phyloP scores from a whole-genome alignment of 2,888 invertebrate genomes.

The Sycophila texana region DNA sequence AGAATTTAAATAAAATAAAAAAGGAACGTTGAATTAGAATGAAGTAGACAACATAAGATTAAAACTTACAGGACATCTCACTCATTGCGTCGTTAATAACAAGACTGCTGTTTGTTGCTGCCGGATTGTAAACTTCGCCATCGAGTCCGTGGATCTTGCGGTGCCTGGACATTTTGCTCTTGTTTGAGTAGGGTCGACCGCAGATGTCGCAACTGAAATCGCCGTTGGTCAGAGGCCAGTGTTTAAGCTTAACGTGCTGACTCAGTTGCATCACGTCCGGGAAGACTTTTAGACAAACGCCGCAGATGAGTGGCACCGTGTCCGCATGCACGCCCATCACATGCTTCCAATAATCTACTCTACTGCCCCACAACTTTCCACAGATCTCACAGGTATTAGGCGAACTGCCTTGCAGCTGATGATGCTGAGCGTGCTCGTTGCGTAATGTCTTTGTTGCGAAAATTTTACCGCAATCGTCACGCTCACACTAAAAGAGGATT shows the following conservation, averaged over 20 bases:
- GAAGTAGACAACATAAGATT: background rate
- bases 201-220: constrained; percentile 77
- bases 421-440: constrained; percentile 75
- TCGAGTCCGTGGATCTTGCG: constrained; percentile 75
- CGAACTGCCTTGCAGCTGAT: constrained; percentile 74
- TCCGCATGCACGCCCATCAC: constrained; percentile 77
- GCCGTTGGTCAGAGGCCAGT: constrained; percentile 75
- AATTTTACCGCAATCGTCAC: constrained; percentile 73
- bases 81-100: constrained; percentile 48
- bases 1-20: background rate
- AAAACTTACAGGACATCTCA: constrained; percentile 36
- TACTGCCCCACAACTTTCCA: constrained; percentile 76
- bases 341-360: constrained; percentile 78
- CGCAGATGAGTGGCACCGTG: constrained; percentile 76
- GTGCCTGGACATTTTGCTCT: constrained; percentile 77
- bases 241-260: constrained; percentile 74
- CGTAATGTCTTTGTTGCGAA: constrained; percentile 73
- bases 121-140: constrained; percentile 57
- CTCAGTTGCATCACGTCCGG: constrained; percentile 74
- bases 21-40: background rate
- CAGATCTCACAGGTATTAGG: constrained; percentile 76
- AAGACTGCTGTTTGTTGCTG: constrained; percentile 40
- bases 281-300: constrained; percentile 77
- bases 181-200: constrained; percentile 76
- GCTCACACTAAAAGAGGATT: constrained; percentile 66